Base-by-base conservation (phyloP, 2,888 invertebrate genomes). In the Eudemis profundana region DNA sequence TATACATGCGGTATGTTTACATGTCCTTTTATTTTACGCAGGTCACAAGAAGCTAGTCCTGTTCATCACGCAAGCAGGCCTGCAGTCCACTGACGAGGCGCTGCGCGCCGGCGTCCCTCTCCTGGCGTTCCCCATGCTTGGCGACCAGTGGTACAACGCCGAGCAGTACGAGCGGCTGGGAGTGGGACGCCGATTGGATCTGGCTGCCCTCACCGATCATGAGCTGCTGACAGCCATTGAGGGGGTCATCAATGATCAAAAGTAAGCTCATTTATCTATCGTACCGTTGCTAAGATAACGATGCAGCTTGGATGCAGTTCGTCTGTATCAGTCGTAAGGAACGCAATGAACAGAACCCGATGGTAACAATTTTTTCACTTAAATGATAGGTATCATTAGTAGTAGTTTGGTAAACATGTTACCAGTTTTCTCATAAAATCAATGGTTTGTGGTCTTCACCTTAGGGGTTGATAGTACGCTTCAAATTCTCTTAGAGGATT, bases 41-140 rank as follows among this genome's bases (percentile, higher is more conserved):
- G 83, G 72, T 2, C 91, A 92, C 69, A 83, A 85, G 8, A 91
- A 89, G 17, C 61, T 92, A 2, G 90, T 88, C 63, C 61, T 88
- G 0, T 92, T 92, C 64, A 81, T 91, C 27, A 87, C 86, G 0
- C 90, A 90, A 82, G 87, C 85, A 60, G 89, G 90, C 4, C 69
- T 87, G 1, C 89, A 89, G 65, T 89, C 89, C 0, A 79, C 86
- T 1, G 87, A 90, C 56, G 90, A 91, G 72, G 82, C 89, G 1
- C 78, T 90, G 2, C 77, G 76, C 12, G 82, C 81, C 3, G 81
- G 81, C 46, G 82, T 87, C 0, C 89, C 90, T 1, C 68, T 89
- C 10, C 70, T 89, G 10, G 86, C 81, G 14, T 65, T 89, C 49
- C 87, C 89, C 0, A 84, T 89, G 75, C 69, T 85, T 3, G 85